These are phyloP conservation scores for Rhynchonycteris naso DNA, from an alignment of 2,797 vertebrate genomes.

Conservation along the genomic window DNA sequence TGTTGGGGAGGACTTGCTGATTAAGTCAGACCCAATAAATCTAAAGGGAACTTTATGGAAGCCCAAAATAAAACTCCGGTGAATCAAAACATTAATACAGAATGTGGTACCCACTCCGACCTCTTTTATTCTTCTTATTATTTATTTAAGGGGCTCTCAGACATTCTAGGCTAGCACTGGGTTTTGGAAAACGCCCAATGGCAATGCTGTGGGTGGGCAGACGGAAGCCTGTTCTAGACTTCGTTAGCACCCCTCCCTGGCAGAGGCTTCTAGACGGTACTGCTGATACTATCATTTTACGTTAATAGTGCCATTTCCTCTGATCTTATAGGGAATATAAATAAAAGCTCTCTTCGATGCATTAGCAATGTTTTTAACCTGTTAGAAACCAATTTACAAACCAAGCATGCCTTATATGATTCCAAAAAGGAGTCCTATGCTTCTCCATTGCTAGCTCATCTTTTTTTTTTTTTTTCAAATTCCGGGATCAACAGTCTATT, in stretches of 20 bases:
- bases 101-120: background rate
- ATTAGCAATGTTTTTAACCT: background rate
- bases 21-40: constrained; percentile 59
- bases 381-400: background rate
- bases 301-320: too few relatives aligned
- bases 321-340: background rate
- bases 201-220: background rate
- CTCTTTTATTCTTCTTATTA: background rate
- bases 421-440: background rate
- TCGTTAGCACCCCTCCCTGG: background rate
- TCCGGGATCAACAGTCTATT: background rate
- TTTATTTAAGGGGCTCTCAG: background rate
- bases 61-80: constrained; percentile 13
- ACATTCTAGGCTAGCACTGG: background rate
- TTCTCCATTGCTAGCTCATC: background rate
- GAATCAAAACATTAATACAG: constrained; percentile 35
- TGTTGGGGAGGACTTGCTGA: constrained; percentile 43
- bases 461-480: background rate
- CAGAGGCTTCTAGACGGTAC: background rate
- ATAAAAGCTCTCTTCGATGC: background rate
- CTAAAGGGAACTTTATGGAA: constrained; percentile 17
- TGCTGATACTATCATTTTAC: background rate
- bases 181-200: background rate
- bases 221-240: background rate
- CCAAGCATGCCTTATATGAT: background rate